Percentiles rank a stretch among this genome's conserved stretches.
Evolutionary conservation across 1,140 invertebrate species (phyloP).

Genomic region (Cephus cinctus): DNA sequence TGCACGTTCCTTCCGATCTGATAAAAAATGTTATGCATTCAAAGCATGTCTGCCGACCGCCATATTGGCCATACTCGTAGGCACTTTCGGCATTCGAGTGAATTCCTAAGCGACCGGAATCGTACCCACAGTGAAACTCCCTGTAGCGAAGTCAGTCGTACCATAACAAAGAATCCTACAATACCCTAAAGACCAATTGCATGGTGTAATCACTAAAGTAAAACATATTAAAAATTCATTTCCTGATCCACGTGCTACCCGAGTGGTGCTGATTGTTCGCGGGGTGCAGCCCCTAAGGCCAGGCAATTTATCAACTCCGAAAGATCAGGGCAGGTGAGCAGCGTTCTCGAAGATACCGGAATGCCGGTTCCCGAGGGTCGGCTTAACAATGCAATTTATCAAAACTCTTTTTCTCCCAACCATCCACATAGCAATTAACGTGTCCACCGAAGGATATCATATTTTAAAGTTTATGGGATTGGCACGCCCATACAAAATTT

Average conservation of each 20-base stretch:
- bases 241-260: background rate
- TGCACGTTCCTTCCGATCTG: background rate
- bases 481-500: slow-evolving; percentile 27
- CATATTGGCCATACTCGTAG: background rate
- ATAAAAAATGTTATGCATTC: background rate
- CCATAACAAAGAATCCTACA: too few relatives aligned
- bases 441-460: slow-evolving; percentile 24
- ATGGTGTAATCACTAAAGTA: background rate
- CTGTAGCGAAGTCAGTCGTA: too few relatives aligned
- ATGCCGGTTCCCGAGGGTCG: background rate
- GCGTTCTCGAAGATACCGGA: background rate
- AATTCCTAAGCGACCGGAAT: too few relatives aligned
- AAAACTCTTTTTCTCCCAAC: slow-evolving; percentile 19
- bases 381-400: slow-evolving; percentile 23
- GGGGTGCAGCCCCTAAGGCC: background rate
- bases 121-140: too few relatives aligned
- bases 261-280: background rate
- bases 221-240: background rate
- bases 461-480: slow-evolving; percentile 26
- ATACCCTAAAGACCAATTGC: background rate
- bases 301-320: background rate
- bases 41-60: background rate
- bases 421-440: slow-evolving; percentile 22
- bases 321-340: background rate
- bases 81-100: background rate